Evolutionary conservation across 1,140 invertebrate genomes (phyloP).

Genomic region (Meteorus sp.): DNA sequence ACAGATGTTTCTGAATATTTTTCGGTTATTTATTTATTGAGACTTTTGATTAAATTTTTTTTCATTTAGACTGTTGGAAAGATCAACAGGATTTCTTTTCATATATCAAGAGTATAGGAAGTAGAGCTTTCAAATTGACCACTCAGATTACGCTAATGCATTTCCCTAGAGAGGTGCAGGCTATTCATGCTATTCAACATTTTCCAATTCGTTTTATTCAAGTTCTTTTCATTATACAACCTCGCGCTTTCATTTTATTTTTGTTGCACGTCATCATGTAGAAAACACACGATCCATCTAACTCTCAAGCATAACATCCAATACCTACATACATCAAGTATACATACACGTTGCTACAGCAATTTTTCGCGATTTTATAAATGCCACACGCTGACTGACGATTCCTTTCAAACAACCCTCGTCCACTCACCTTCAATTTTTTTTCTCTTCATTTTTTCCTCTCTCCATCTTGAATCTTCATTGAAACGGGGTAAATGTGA

Average conservation of each 20-base stretch:
- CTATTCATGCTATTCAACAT: constrained; percentile 43
- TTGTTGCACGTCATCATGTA: constrained; percentile 17
- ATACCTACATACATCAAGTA: too few species aligned
- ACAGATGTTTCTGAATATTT: too few species aligned
- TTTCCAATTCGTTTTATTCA: constrained; percentile 54
- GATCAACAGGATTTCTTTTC: too few species aligned
- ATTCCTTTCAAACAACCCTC: not conserved
- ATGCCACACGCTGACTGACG: constrained; percentile 3
- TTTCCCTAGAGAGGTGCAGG: constrained; percentile 43
- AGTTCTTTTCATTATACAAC: constrained; percentile 29
- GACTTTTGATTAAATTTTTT: too few species aligned
- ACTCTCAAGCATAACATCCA: too few species aligned
- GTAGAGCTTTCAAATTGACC: constrained; percentile 26
- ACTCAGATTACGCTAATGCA: constrained; percentile 49
- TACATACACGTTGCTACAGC: not conserved
- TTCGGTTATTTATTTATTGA: too few species aligned
- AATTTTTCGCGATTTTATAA: constrained; percentile 11
- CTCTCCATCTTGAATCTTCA: not conserved
- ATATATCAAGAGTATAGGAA: constrained; percentile 33
- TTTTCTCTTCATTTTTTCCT: too few species aligned
- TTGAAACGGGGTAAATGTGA: not conserved
- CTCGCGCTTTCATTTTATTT: constrained; percentile 22
- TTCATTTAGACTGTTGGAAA: too few species aligned
- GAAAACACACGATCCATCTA: constrained; percentile 51
- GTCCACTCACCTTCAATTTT: not conserved